Evolutionary conservation across 2,888 invertebrate species (phyloP).

Genomic region (Caenorhabditis wallacei): DNA sequence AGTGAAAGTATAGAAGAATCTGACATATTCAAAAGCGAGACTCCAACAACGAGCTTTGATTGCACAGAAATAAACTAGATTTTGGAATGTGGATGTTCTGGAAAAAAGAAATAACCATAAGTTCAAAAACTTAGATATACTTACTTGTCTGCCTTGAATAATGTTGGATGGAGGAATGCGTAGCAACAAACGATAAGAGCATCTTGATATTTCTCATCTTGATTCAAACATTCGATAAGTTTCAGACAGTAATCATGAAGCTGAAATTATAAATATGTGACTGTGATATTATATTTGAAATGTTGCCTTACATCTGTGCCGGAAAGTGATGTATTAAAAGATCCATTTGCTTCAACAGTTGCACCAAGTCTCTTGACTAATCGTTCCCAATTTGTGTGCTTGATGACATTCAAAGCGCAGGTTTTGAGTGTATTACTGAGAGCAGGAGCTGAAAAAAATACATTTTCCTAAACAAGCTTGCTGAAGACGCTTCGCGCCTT

Average conservation of each 20-base stretch:
- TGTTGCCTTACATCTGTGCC: slow-evolving; percentile 48
- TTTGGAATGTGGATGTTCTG: slow-evolving; percentile 77
- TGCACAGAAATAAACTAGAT: slow-evolving; percentile 77
- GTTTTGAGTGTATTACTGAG: slow-evolving; percentile 70
- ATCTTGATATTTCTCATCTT: slow-evolving; percentile 69
- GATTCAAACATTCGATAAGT: slow-evolving; percentile 75
- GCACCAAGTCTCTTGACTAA: slow-evolving; percentile 76
- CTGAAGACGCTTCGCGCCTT: too few relatives aligned
- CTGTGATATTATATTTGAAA: background rate
- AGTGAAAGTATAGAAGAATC: slow-evolving; percentile 70
- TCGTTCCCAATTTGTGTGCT: slow-evolving; percentile 72
- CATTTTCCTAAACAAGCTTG: background rate
- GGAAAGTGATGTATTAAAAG: slow-evolving; percentile 27
- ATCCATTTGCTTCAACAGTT: slow-evolving; percentile 49
- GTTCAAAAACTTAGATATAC: slow-evolving; percentile 4
- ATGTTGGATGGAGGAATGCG: slow-evolving; percentile 78
- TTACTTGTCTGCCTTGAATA: slow-evolving; percentile 72
- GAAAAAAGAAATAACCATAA: background rate
- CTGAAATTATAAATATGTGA: slow-evolving; percentile 58
- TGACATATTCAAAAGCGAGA: slow-evolving; percentile 81
- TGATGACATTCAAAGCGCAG: slow-evolving; percentile 71
- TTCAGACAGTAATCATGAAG: slow-evolving; percentile 81
- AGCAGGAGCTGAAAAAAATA: slow-evolving; percentile 47
- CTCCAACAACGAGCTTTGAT: slow-evolving; percentile 76
- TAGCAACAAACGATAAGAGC: slow-evolving; percentile 80